Conservation (phyloP, 2,888 invertebrate genomes). For the Drosophila lacicola region DNA sequence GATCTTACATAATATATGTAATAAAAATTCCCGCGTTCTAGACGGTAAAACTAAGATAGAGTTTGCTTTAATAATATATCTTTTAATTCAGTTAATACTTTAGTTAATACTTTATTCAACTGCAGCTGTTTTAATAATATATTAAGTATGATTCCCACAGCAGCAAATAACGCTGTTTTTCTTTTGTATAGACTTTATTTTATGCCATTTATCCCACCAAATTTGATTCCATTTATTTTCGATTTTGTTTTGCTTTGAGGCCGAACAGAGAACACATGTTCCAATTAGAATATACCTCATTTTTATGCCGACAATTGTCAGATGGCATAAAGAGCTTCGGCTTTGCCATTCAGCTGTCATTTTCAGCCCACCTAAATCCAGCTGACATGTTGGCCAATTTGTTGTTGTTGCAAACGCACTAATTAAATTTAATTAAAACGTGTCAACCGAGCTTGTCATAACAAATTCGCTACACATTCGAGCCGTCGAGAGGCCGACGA, state of each 20-base stretch:
- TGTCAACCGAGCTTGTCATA: conserved; percentile 76
- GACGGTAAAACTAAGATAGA: too few relatives aligned
- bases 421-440: conserved; percentile 80
- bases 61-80: too few relatives aligned
- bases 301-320: conserved; percentile 45
- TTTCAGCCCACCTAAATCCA: conserved; percentile 43
- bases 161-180: too few relatives aligned
- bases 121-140: too few relatives aligned
- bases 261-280: conserved; percentile 43
- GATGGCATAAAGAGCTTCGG: conserved; percentile 28
- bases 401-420: conserved; percentile 54
- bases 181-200: neutral
- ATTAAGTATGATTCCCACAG: too few relatives aligned
- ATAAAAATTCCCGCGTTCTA: too few relatives aligned
- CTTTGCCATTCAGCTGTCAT: conserved; percentile 28
- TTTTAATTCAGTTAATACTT: too few relatives aligned
- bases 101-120: too few relatives aligned
- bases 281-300: conserved; percentile 49
- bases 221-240: conserved; percentile 18
- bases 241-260: conserved; percentile 14
- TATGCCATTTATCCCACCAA: neutral
- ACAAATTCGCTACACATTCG: conserved; percentile 65
- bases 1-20: too few relatives aligned
- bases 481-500: conserved; percentile 19
- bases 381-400: conserved; percentile 55